Evolutionary conservation across 1,140 invertebrate species (phyloP).

Genomic region (Vanessa tameamea): DNA sequence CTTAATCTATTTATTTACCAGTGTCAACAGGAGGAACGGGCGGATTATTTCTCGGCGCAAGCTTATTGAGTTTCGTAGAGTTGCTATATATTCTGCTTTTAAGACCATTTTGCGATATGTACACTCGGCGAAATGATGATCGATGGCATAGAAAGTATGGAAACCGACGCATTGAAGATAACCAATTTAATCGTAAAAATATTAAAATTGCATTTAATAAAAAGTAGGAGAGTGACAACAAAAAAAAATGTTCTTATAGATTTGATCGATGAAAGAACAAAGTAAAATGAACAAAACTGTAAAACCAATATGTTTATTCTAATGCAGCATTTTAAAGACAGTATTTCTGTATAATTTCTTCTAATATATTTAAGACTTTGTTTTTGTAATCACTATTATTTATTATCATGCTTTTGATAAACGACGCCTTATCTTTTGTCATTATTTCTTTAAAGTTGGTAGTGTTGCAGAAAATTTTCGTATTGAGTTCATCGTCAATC

Average conservation of each 20-base stretch:
- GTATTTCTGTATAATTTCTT: slow-evolving; percentile 66
- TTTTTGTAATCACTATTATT: slow-evolving; percentile 51
- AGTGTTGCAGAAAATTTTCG: slow-evolving; percentile 54
- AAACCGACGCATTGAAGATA: slow-evolving; percentile 56
- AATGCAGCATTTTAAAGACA: slow-evolving; percentile 27
- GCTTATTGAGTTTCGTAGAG: slow-evolving; percentile 84
- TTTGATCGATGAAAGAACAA: too few relatives aligned
- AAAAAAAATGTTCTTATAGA: neutral
- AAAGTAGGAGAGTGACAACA: neutral
- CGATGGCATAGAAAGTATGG: slow-evolving; percentile 69
- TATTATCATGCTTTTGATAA: slow-evolving; percentile 63
- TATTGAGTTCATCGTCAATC: slow-evolving; percentile 62
- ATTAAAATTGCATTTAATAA: slow-evolving; percentile 9
- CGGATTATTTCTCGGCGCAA: slow-evolving; percentile 83
- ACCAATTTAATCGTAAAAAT: slow-evolving; percentile 45
- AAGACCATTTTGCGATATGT: slow-evolving; percentile 70
- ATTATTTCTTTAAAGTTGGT: slow-evolving; percentile 60
- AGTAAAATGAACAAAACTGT: neutral
- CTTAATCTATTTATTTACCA: slow-evolving; percentile 50
- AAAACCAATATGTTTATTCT: neutral
- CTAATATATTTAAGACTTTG: slow-evolving; percentile 62
- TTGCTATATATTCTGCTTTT: slow-evolving; percentile 76
- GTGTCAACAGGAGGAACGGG: slow-evolving; percentile 84
- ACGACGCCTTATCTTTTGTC: slow-evolving; percentile 56
- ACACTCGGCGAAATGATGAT: slow-evolving; percentile 58